These are phyloP conservation scores for Cybosia mesomella DNA, from an alignment of 2,888 invertebrate species.

Conservation along the genomic window DNA sequence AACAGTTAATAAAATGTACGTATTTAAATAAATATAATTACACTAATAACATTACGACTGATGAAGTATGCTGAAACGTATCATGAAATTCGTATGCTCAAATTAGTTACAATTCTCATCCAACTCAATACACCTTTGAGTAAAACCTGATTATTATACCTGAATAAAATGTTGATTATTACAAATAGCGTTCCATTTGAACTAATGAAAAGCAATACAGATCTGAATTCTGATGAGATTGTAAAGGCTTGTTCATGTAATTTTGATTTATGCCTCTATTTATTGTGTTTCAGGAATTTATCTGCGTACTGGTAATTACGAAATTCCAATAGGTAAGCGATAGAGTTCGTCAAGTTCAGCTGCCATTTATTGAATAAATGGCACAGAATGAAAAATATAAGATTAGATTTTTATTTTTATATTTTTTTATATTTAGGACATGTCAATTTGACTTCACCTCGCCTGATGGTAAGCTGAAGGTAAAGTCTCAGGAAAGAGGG, in stretches of 20 bases:
- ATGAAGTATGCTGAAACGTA: neutral
- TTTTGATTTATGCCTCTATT: neutral
- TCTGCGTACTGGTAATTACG: neutral
- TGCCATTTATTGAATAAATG: neutral
- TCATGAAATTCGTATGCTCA: neutral
- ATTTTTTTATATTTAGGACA: no score
- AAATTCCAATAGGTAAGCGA: neutral
- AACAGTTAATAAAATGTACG: no score
- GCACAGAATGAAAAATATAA: neutral
- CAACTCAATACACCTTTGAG: constrained; percentile 14
- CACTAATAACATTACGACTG: neutral
- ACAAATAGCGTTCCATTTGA: constrained; percentile 51
- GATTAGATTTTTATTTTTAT: no score
- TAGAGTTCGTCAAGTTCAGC: neutral
- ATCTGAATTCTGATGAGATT: constrained; percentile 50
- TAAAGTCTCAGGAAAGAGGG: no score
- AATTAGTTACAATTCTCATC: neutral
- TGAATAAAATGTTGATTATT: constrained; percentile 49
- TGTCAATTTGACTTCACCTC: no score
- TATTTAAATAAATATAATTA: no score
- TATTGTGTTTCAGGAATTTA: neutral
- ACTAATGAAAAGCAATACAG: constrained; percentile 53
- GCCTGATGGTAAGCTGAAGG: no score
- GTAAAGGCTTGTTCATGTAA: constrained; percentile 32
- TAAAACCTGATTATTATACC: constrained; percentile 43